Evolutionary conservation across 2,113 vertebrate genomes (phyloP), one percentile per base, ranked within the genome.

Genomic region (Pteronura brasiliensis): DNA sequence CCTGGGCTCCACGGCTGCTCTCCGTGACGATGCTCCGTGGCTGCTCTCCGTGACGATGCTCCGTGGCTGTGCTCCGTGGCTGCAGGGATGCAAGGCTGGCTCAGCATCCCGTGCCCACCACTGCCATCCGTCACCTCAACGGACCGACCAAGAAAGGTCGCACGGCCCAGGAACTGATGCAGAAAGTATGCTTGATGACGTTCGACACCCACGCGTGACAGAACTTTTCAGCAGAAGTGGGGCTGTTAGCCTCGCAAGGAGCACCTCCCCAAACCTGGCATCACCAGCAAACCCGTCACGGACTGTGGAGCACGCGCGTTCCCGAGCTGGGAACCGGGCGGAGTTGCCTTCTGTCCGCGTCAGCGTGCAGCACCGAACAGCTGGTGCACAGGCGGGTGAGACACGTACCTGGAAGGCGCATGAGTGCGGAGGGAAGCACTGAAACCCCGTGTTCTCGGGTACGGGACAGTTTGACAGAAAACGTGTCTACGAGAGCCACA

Each of bases 251-350:
- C 13, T 61, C 39, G 9, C 8, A 18, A 36, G 27, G 55, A 23
- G 5, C 23, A 17, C 7, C 42, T 17, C 0, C 2, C 23, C 11
- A 71, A 23, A 5, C 12, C 31, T 42, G 7, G 42, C 42, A 42
- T 6, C 25, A 0, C 1, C 42, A 6, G 29, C 23, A 1, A 21
- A 27, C 7, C 65, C 6, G 0, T 7, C 39, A 1, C 39, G 14
- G 14, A 18, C 6, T 3, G 71, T 4, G 39, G 72, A 74, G 23
- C 7, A 14, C 1, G 12, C 23, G 1, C 1, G 0, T 6, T 8
- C 23, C 23, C 2, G 1, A 13, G 39, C 23, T 44, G 1, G 71
- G 23, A 27, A 74, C 1, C 0, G 21, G 69, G 36, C 21, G 3
- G 36, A 11, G 23, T 25, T 14, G 12, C 29, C 72, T 27, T 42